These are phyloP conservation scores for Danio albolineatus DNA, from an alignment of 2,797 vertebrate genomes.

Conservation along the genomic window DNA sequence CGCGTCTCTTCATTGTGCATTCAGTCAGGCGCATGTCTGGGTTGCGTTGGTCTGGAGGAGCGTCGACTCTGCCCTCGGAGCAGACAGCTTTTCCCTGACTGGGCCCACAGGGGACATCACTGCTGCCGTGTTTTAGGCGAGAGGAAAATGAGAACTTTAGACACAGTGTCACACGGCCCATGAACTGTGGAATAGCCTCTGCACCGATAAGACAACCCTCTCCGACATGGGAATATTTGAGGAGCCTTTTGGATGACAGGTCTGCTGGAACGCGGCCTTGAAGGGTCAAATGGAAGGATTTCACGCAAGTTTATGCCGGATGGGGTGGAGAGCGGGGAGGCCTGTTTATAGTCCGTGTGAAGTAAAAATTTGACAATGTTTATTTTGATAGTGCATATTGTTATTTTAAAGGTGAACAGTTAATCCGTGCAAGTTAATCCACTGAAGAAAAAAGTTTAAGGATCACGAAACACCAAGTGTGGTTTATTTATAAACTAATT, in stretches of 20 bases:
- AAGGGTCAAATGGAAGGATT: conserved; percentile 45
- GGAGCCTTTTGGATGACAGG: conserved; percentile 42
- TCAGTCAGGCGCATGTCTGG: conserved; percentile 47
- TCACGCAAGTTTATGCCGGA: conserved; percentile 35
- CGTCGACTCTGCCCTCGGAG: conserved; percentile 47
- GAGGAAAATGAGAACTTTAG: conserved; percentile 59
- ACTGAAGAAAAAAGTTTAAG: no score
- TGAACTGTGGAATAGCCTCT: conserved; percentile 59
- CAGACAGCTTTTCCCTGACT: conserved; percentile 56
- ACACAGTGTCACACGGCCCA: conserved; percentile 58
- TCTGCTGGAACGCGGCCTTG: conserved; percentile 3
- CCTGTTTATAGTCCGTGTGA: background rate
- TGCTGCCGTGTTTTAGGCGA: conserved; percentile 60
- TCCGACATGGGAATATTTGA: conserved; percentile 45
- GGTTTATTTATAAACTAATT: no score
- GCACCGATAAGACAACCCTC: conserved; percentile 53
- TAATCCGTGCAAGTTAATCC: no score
- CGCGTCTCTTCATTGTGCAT: conserved; percentile 50
- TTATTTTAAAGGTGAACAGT: no score
- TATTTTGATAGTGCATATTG: no score
- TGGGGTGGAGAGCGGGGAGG: background rate
- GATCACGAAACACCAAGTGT: no score
- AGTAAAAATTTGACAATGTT: no score
- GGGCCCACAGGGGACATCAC: conserved; percentile 56
- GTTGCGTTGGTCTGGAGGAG: conserved; percentile 47